Evolutionary conservation across 2,888 invertebrate species (phyloP).

Genomic region (Sericinus montela): DNA sequence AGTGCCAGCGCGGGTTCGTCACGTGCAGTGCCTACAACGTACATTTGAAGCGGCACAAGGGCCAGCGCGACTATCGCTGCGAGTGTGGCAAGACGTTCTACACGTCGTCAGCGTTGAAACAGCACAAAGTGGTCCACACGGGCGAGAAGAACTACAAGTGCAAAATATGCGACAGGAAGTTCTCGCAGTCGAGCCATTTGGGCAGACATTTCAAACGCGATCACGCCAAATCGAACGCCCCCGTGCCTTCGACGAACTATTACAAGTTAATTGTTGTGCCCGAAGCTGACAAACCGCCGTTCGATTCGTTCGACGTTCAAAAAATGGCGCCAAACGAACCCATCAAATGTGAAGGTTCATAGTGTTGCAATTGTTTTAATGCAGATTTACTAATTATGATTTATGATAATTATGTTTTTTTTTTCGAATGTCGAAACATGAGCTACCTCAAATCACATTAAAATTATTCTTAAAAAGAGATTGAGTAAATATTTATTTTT

Average conservation of each 20-base stretch:
- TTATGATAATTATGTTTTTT: too few species aligned
- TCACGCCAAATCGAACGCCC: slow-evolving; percentile 55
- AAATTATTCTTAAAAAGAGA: not conserved
- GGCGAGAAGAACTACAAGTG: slow-evolving; percentile 71
- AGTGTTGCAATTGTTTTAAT: too few species aligned
- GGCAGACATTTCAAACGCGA: slow-evolving; percentile 66
- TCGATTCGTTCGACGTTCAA: slow-evolving; percentile 32
- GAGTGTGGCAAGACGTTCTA: slow-evolving; percentile 72
- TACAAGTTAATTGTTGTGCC: slow-evolving; percentile 44
- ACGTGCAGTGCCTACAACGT: slow-evolving; percentile 65
- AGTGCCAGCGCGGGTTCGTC: slow-evolving; percentile 64
- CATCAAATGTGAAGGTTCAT: slow-evolving; percentile 46
- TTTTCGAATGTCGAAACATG: not conserved
- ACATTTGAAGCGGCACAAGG: slow-evolving; percentile 65
- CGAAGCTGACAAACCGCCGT: slow-evolving; percentile 26
- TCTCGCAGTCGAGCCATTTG: slow-evolving; percentile 65
- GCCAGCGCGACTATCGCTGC: slow-evolving; percentile 64
- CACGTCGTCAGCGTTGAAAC: slow-evolving; percentile 66
- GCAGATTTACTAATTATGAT: too few species aligned
- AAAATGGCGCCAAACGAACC: slow-evolving; percentile 20
- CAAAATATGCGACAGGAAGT: slow-evolving; percentile 64
- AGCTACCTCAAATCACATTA: slow-evolving; percentile 6
- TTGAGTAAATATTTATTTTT: not conserved
- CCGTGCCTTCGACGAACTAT: slow-evolving; percentile 51
- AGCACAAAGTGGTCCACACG: slow-evolving; percentile 65